Evolutionary conservation across 2,888 invertebrate genomes (phyloP), one percentile per base, ranked within the genome.

Genomic region (Cheilosia impressa): DNA sequence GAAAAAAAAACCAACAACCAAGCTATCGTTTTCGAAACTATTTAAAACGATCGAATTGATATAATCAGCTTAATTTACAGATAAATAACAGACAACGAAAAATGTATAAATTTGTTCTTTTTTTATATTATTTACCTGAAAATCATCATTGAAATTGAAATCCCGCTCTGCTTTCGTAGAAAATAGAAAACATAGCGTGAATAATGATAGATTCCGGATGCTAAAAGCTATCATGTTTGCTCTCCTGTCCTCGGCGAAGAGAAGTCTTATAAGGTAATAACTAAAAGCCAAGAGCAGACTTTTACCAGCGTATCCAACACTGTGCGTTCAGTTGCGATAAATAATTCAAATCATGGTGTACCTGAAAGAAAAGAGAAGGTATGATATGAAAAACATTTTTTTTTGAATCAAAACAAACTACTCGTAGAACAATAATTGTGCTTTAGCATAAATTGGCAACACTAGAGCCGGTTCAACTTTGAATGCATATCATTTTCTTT

Each of bases 91-190:
- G 27, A 27, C 4, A 27, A 27, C 6, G 7, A 0, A 27, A 27
- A 27, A 7, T 0, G 0, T 27, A 0, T 1, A 27, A 27, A 6
- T 27, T 27, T 27, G 1, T 27, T 27, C 0, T 27, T 27, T 27
- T 0, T 27, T 6, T 27, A 1, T 27, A 7, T 6, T 27, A 27
- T n/a, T 82, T 71, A 84, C 84, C 80, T 83, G 83, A 31, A 65
- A 22, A 31, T 84, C 84, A 66, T 84, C 84, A 58, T 84, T 84
- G 53, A 84, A 84, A 66, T 84, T 84, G 50, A 84, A 84, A 65
- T 84, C 84, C 9, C 80, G 73, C 31, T 84, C 84, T 47, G 80
- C 79, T 71, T 65, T 80, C 47, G 80, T 80, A 17, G 75, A 75
- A 60, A 80, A 47, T 31, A 84, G 69, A 75, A 80, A 75, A 60